Evolutionary conservation across 1,140 invertebrate species (phyloP), one percentile per base, ranked within the genome.

Genomic region (Bilobella aurantiaca): DNA sequence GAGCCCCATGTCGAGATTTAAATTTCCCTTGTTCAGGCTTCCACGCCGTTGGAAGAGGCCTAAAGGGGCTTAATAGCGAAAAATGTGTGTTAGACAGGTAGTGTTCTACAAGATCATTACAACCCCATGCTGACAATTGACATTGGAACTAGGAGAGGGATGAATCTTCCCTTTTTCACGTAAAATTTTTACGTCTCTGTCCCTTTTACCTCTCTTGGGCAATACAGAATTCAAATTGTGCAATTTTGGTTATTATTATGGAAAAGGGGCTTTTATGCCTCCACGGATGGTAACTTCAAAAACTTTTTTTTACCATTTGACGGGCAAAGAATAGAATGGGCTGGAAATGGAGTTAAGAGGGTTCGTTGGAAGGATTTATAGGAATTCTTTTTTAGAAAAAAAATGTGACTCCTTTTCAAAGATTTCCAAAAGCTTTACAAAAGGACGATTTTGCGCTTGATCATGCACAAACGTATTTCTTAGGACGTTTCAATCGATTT

Each of bases 171-270:
- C 49, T 14, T 53, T 53, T 53, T 53, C 23, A 8, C 21, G 3
- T 5, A 53, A 53, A 53, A 16, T 16, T 14, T 53, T 53, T 53
- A 42, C n/a, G 37, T n/a, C 37, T 42, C n/a, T n/a, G n/a, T n/a
- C n/a, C n/a, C n/a, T n/a, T n/a, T 42, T 42, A 8, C 37, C 8
- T 42, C 37, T 23, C 49, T 53, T 53, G 14, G 49, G 14, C 25
- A 53, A 53, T 23, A 23, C 14, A 23, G 49, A 53, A 53, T 53
- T 53, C 25, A 53, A 53, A 53, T 53, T 53, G 49, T 53, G 49
- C 49, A 53, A 53, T 53, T 53, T 53, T 53, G 49, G 49, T 53
- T 53, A 53, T 53, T 53, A 53, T 53, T 8, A 23, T 18, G 25
- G 49, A 23, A 53, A 18, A 23, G 49, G 25, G 5, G 49, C 14